Conservation (phyloP, 2,797 vertebrate genomes). For the Eulemur rubriventer region DNA sequence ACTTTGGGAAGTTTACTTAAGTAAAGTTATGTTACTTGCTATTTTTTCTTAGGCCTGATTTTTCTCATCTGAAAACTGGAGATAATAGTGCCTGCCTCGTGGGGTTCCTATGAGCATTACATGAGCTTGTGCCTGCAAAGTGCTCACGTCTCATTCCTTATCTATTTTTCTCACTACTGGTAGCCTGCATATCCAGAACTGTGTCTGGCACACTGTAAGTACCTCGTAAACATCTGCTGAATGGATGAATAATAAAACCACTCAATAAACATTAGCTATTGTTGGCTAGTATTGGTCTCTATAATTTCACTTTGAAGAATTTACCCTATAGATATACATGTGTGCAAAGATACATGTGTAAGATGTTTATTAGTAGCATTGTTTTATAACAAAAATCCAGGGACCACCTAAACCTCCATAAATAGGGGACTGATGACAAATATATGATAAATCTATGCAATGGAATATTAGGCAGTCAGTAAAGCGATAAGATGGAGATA, state of each 20-base stretch:
- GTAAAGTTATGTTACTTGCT: background rate
- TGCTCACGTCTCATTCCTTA: background rate
- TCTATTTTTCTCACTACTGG: background rate
- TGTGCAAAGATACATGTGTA: background rate
- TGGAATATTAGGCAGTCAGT: background rate
- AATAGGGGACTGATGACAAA: background rate
- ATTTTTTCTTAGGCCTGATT: background rate
- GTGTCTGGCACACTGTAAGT: background rate
- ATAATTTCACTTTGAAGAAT: background rate
- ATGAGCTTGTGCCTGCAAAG: background rate
- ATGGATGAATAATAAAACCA: background rate
- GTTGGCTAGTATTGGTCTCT: background rate
- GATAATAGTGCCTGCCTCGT: background rate
- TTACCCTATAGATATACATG: background rate
- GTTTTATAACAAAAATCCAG: background rate
- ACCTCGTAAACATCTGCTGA: background rate
- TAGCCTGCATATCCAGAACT: background rate
- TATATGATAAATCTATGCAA: background rate
- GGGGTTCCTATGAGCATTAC: background rate
- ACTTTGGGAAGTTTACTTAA: background rate
- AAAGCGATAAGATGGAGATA: background rate
- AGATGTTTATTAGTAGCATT: background rate
- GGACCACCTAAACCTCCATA: background rate
- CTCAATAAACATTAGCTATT: background rate
- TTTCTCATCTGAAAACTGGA: background rate